Evolutionary conservation across 2,888 invertebrate species (phyloP).

Genomic region (Lordiphosa andalusiaca): DNA sequence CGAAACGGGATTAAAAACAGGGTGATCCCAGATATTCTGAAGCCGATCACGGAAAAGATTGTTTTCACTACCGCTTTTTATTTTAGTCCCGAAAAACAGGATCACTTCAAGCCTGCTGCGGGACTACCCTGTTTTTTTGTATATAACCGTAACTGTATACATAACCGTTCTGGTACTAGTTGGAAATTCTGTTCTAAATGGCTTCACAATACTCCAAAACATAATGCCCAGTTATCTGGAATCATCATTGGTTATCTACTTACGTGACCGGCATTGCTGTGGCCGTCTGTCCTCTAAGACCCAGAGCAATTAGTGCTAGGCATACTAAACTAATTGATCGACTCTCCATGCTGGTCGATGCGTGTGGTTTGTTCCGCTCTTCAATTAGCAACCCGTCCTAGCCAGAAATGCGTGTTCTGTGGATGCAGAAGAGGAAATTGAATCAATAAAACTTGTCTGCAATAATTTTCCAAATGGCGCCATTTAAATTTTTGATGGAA

Average conservation of each 20-base stretch:
- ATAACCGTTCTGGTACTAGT: too few relatives aligned
- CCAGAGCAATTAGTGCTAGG: conserved; percentile 71
- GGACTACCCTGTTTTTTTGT: too few relatives aligned
- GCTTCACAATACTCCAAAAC: too few relatives aligned
- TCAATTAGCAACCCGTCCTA: conserved; percentile 39
- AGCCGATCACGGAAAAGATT: too few relatives aligned
- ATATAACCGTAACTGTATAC: too few relatives aligned
- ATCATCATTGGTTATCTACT: conserved; percentile 36
- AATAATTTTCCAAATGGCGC: conserved; percentile 32
- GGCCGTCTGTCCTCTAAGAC: conserved; percentile 57
- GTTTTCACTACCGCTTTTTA: too few relatives aligned
- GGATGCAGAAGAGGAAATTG: conserved; percentile 18
- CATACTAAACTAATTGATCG: conserved; percentile 66
- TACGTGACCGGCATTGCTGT: conserved; percentile 71
- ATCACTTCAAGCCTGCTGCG: too few relatives aligned
- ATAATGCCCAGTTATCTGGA: too few relatives aligned
- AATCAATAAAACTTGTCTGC: conserved; percentile 21
- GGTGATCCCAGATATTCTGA: too few relatives aligned
- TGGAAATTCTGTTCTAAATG: too few relatives aligned
- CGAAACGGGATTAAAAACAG: too few relatives aligned
- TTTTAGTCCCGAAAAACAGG: too few relatives aligned
- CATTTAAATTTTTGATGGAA: conserved; percentile 7
- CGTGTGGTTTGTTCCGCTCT: conserved; percentile 25
- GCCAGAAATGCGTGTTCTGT: conserved; percentile 40
- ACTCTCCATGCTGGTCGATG: conserved; percentile 52